Evolutionary conservation across 2,797 vertebrate species (phyloP).

Genomic region (Orientallactaga sibirica): DNA sequence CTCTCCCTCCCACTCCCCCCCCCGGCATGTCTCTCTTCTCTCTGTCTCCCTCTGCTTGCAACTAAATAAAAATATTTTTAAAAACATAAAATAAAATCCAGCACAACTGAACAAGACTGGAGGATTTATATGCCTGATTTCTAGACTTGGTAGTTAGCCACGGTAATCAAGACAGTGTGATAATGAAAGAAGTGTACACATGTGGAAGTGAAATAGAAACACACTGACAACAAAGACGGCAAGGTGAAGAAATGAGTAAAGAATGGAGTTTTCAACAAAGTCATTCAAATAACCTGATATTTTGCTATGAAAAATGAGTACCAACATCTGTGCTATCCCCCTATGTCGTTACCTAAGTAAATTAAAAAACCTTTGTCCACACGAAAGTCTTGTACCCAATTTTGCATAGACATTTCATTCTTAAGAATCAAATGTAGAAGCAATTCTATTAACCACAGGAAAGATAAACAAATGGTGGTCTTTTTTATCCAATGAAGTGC

Average conservation of each 20-base stretch:
- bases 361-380: too few relatives aligned
- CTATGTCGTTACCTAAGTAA: too few relatives aligned
- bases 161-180: not conserved
- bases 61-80: too few relatives aligned
- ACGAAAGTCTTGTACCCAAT: too few relatives aligned
- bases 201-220: not conserved
- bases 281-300: not conserved
- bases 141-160: not conserved
- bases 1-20: too few relatives aligned
- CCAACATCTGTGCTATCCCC: not conserved
- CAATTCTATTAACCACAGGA: not conserved
- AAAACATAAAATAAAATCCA: too few relatives aligned
- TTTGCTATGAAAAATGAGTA: not conserved
- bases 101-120: not conserved
- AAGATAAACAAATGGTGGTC: not conserved
- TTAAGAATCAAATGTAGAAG: too few relatives aligned
- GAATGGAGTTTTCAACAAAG: not conserved
- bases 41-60: too few relatives aligned
- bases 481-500: not conserved
- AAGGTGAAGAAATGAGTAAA: not conserved
- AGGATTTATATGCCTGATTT: not conserved
- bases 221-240: not conserved
- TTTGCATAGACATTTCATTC: too few relatives aligned
- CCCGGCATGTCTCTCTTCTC: too few relatives aligned
- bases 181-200: not conserved